Evolutionary conservation across 2,113 vertebrate species (phyloP), one percentile per base, ranked within the genome.

Genomic region (Corythornis vintsioides): DNA sequence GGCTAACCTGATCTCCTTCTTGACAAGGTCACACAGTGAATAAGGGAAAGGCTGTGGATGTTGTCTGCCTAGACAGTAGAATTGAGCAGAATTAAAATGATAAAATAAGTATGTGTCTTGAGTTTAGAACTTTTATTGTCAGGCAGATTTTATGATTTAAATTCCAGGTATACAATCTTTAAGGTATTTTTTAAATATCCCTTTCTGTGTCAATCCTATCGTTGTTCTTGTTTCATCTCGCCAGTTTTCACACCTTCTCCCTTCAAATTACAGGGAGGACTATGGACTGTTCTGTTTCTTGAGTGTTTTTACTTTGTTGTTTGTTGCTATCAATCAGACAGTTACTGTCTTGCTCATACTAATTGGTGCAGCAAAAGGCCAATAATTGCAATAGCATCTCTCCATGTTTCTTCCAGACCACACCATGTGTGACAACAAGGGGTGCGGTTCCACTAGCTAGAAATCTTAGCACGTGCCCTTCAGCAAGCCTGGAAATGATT

Each of bases 11-110:
- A 45, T 61, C 47, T 29, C 15, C 33, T 79, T 20, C 55, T 55
- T 42, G 19, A 65, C 33, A 86, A 38, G 21, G 70, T 42, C 31
- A 48, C 20, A 3, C 0, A 0, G 1, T 56, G 40, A 13, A 40
- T 28, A n/a, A 20, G 20, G 31, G 53, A 48, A 38, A 76, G 26
- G 25, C 11, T 55, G 45, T 48, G 29, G 16, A 71, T 1, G 0
- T 33, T 28, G n/a, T 85, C 33, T 60, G 9, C 28, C 9, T 42
- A 53, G 29, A 53, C 20, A 38, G 38, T 25, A 71, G 50, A 86
- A 56, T 10, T 66, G 31, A 71, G 25, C 15, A 82, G 18, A 67
- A 59, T 21, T 80, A 40, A 9, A 56, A 47, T 47, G 74, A 47
- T 35, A 53, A 67, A 77, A 40, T 24, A 67, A 72, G 17, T 31